Conservation (phyloP, 2,113 vertebrate species). For the Talpa occidentalis region DNA sequence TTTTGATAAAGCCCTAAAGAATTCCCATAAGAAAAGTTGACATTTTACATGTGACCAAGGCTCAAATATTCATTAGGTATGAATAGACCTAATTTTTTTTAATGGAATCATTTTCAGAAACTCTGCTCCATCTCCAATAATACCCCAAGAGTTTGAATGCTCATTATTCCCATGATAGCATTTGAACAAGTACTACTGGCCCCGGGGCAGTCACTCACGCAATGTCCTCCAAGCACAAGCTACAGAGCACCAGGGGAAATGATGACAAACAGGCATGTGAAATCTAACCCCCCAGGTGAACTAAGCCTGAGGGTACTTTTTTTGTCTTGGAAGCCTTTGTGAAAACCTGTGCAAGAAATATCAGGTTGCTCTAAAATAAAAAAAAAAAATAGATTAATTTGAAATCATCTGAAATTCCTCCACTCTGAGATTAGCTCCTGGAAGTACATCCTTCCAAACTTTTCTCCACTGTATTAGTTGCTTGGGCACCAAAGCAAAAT, state of each 20-base stretch:
- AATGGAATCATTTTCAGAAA: neutral
- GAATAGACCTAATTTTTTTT: neutral
- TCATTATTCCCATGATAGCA: neutral
- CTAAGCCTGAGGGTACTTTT: neutral
- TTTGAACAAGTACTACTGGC: neutral
- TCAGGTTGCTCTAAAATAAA: neutral
- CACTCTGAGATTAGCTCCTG: neutral
- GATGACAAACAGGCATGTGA: neutral
- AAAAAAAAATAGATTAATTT: neutral
- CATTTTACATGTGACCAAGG: neutral
- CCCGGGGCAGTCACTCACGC: neutral
- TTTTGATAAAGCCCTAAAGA: neutral
- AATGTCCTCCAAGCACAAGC: neutral
- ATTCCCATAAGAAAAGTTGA: neutral
- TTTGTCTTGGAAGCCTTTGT: neutral
- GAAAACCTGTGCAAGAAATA: neutral
- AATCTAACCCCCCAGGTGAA: neutral
- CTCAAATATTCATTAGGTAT: neutral
- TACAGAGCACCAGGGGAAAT: neutral
- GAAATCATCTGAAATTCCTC: constrained; percentile 6
- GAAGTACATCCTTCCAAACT: neutral
- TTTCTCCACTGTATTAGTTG: neutral
- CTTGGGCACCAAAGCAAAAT: no score
- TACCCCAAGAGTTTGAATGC: neutral
- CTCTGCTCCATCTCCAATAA: neutral